Percentiles rank a stretch among this genome's conserved stretches.
Conservation (phyloP, 2,888 invertebrate species). For the Anthophora plumipes region DNA sequence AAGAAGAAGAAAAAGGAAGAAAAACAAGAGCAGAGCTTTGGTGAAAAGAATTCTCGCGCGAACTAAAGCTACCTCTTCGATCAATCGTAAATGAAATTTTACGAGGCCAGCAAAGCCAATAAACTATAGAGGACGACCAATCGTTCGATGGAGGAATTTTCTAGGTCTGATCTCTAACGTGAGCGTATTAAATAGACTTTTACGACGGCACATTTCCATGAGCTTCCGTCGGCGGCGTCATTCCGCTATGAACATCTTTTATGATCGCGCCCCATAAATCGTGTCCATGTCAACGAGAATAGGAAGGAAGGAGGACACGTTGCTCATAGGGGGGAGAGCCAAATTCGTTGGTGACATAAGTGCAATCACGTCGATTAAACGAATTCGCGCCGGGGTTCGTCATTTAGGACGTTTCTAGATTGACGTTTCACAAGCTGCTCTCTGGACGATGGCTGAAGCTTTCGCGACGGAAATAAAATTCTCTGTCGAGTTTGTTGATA, state of each 20-base stretch:
- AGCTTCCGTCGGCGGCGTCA: slow-evolving; percentile 57
- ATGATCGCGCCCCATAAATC: slow-evolving; percentile 66
- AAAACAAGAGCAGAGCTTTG: too few relatives aligned
- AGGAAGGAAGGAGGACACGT: slow-evolving; percentile 60
- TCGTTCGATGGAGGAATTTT: slow-evolving; percentile 24
- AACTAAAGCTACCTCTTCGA: background rate
- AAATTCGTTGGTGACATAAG: slow-evolving; percentile 76
- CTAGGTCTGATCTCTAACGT: slow-evolving; percentile 9
- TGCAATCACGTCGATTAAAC: slow-evolving; percentile 74
- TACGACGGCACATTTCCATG: slow-evolving; percentile 59
- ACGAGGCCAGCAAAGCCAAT: background rate
- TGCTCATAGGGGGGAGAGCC: slow-evolving; percentile 30
- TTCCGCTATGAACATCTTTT: slow-evolving; percentile 62
- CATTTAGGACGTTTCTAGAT: slow-evolving; percentile 30
- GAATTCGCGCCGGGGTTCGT: slow-evolving; percentile 65
- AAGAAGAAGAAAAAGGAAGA: too few relatives aligned
- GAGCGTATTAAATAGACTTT: slow-evolving; percentile 53
- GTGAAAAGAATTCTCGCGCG: too few relatives aligned
- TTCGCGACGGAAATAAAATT: background rate
- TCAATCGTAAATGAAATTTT: slow-evolving; percentile 22
- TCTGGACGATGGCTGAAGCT: background rate
- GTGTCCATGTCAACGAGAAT: slow-evolving; percentile 59
- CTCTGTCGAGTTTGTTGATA: background rate
- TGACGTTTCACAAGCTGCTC: background rate
- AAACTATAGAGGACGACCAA: slow-evolving; percentile 20